These are phyloP conservation scores for Acanthacorydalis orientalis DNA, from an alignment of 2,888 invertebrate genomes.

Conservation along the genomic window DNA sequence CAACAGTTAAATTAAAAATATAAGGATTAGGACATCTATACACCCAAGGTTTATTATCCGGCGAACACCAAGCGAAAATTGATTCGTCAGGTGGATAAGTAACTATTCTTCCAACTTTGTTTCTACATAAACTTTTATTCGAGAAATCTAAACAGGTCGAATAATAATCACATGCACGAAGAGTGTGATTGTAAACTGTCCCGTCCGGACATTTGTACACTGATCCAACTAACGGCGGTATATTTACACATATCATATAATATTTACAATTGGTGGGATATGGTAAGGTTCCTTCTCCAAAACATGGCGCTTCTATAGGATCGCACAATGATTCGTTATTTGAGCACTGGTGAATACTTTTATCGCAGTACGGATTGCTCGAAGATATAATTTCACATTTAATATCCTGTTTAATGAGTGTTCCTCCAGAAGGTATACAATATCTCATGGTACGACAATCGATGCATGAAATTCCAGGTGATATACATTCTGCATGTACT, in stretches of 20 bases:
- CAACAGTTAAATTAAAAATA: conserved; percentile 1
- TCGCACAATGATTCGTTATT: not conserved
- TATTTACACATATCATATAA: not conserved
- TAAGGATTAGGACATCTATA: not conserved
- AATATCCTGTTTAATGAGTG: not conserved
- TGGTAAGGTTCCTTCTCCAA: not conserved
- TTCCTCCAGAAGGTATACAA: not conserved
- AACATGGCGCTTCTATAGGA: not conserved
- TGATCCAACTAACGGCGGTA: not conserved
- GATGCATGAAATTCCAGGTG: not conserved
- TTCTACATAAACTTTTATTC: not conserved
- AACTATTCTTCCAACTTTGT: not conserved
- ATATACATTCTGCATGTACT: not conserved
- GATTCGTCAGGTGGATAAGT: not conserved
- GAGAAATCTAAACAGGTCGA: not conserved
- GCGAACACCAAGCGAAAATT: conserved; percentile 4
- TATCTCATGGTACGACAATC: conserved; percentile 5
- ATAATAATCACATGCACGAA: not conserved
- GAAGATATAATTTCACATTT: not conserved
- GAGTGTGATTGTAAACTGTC: not conserved
- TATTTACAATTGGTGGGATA: conserved; percentile 5
- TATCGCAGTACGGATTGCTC: conserved; percentile 1
- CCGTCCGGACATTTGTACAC: not conserved
- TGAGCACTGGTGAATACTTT: not conserved
- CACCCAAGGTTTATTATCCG: not conserved